A percentile compares a stretch with the other conserved stretches of the same genome.
These are phyloP conservation scores for Danio kyathit DNA, from an alignment of 2,797 vertebrate genomes.

Conservation along the genomic window DNA sequence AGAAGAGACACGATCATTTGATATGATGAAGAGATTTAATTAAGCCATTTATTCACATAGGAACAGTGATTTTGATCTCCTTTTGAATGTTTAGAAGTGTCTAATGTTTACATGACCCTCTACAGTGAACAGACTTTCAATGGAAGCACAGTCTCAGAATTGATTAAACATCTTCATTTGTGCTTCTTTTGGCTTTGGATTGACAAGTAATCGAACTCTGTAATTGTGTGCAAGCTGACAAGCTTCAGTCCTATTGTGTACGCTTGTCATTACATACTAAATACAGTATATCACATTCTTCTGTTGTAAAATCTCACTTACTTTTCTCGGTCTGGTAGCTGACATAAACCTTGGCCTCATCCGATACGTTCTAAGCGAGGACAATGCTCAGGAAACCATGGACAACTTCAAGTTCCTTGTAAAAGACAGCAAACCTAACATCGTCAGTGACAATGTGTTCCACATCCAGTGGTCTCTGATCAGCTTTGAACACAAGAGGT, in stretches of 20 bases:
- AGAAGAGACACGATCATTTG: no score
- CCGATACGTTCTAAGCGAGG: slow-evolving; percentile 85
- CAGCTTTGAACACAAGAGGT: slow-evolving; percentile 92
- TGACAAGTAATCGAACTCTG: no score
- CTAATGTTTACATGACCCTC: no score
- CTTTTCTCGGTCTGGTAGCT: slow-evolving; percentile 72
- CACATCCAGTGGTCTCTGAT: slow-evolving; percentile 97
- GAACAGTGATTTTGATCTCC: no score
- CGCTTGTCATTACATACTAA: background rate
- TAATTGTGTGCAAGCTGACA: background rate
- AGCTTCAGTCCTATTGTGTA: background rate
- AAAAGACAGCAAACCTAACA: slow-evolving; percentile 92
- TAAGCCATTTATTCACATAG: no score
- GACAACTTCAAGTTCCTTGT: slow-evolving; percentile 96
- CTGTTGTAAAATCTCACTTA: background rate
- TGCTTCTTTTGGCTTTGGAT: no score
- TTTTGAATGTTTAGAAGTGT: no score
- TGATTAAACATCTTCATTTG: no score
- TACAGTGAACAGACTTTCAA: no score
- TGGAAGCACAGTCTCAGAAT: no score
- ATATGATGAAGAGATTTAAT: no score
- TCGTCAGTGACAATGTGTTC: slow-evolving; percentile 90
- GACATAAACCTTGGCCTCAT: slow-evolving; percentile 94
- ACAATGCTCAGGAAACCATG: slow-evolving; percentile 82
- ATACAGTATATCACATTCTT: background rate